Evolutionary conservation across 2,888 invertebrate genomes (phyloP).

Genomic region (Odontocolon sp.): DNA sequence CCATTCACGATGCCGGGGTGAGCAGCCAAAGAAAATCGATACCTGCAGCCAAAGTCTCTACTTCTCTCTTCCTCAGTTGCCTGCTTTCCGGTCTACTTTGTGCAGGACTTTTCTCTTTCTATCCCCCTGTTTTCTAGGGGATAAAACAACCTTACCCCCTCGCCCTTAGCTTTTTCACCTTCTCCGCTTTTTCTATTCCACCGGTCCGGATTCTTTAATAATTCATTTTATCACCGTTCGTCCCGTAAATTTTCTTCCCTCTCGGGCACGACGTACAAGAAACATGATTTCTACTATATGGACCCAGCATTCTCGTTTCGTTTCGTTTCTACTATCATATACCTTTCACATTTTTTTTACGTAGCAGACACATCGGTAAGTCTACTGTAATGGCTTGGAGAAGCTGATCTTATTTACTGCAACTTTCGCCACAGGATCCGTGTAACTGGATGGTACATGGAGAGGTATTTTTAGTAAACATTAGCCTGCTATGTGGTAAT

Average conservation of each 20-base stretch:
- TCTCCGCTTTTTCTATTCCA: background rate
- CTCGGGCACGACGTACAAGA: background rate
- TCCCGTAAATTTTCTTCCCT: slow-evolving; percentile 23
- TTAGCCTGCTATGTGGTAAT: too few species aligned
- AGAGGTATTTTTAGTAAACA: too few species aligned
- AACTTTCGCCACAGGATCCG: too few species aligned
- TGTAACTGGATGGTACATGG: too few species aligned
- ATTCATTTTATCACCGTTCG: slow-evolving; percentile 40
- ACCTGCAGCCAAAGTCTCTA: slow-evolving; percentile 45
- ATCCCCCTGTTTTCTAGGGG: slow-evolving; percentile 2
- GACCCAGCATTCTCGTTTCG: slow-evolving; percentile 7
- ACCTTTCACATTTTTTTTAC: too few species aligned
- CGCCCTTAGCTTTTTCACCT: background rate
- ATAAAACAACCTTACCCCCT: background rate
- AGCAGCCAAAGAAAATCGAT: slow-evolving; percentile 52
- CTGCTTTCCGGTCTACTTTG: background rate
- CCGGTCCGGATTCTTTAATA: slow-evolving; percentile 31
- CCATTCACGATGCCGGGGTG: slow-evolving; percentile 26
- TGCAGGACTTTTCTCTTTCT: background rate
- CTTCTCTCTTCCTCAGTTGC: slow-evolving; percentile 28
- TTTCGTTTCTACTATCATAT: too few species aligned
- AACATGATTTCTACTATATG: background rate
- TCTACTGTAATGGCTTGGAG: too few species aligned
- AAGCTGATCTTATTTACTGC: too few species aligned
- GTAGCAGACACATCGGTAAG: too few species aligned